These are phyloP conservation scores for Xenops minutus DNA, from an alignment of 2,797 vertebrate species.

Conservation along the genomic window DNA sequence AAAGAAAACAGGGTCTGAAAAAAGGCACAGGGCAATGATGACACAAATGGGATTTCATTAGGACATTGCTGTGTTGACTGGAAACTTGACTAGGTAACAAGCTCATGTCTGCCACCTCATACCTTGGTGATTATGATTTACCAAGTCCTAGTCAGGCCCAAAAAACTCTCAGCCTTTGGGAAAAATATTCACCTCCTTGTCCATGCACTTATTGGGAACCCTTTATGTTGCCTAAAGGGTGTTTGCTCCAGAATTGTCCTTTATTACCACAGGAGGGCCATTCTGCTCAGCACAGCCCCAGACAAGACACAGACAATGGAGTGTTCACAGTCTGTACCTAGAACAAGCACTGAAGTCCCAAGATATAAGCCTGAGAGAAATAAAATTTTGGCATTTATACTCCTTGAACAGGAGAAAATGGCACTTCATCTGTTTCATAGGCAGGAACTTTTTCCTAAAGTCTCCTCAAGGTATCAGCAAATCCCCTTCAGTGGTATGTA, in stretches of 20 bases:
- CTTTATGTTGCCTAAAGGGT: background rate
- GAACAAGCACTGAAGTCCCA: background rate
- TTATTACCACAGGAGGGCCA: background rate
- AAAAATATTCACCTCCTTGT: background rate
- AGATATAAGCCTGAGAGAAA: background rate
- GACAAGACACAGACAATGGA: background rate
- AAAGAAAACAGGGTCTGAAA: background rate
- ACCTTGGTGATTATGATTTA: background rate
- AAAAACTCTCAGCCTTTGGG: background rate
- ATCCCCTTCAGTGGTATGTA: background rate
- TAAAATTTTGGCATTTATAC: background rate
- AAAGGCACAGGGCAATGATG: background rate
- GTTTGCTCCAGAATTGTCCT: background rate
- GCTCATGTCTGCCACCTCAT: background rate
- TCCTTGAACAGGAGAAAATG: background rate
- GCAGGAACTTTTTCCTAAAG: background rate
- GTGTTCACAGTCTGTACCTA: background rate
- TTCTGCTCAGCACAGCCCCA: background rate
- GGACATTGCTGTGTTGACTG: background rate
- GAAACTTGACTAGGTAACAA: background rate
- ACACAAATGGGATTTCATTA: background rate
- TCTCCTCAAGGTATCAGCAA: background rate
- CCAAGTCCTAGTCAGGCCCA: background rate
- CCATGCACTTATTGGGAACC: background rate
- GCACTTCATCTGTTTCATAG: background rate